A percentile compares a stretch with the other conserved stretches of the same genome.
phyloP scores from a whole-genome alignment of 2,888 invertebrate species.

The Malachius bipustulatus region DNA sequence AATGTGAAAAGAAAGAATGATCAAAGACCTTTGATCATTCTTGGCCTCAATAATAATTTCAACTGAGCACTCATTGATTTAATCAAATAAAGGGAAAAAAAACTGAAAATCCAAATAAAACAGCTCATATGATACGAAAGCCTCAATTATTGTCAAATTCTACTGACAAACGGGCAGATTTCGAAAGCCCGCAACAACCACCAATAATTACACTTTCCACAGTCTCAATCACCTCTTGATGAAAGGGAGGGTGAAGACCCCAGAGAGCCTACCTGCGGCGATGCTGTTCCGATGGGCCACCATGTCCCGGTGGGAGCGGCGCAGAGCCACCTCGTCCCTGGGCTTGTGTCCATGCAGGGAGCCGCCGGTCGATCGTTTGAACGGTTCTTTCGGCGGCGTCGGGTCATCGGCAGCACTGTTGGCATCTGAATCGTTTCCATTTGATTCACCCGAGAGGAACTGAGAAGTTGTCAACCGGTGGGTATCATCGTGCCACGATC shows the following conservation, averaged over 20 bases:
- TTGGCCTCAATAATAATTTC: no score
- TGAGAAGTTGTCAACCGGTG: slow-evolving; percentile 54
- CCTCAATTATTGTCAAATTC: no score
- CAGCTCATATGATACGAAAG: no score
- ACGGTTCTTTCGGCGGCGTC: slow-evolving; percentile 19
- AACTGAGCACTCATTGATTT: no score
- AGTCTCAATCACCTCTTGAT: not conserved
- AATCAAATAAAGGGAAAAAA: no score
- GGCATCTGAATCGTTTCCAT: slow-evolving; percentile 61
- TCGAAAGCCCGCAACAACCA: no score
- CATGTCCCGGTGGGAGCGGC: slow-evolving; percentile 31
- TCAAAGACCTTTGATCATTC: no score
- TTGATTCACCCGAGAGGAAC: slow-evolving; percentile 49
- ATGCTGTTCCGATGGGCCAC: slow-evolving; percentile 31
- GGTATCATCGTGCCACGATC: slow-evolving; percentile 58
- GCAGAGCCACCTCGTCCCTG: slow-evolving; percentile 32
- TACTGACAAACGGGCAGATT: no score
- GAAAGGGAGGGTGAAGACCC: no score
- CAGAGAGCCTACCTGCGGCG: slow-evolving; percentile 16
- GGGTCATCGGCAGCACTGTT: slow-evolving; percentile 54
- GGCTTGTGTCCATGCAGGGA: slow-evolving; percentile 33
- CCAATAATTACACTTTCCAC: no score
- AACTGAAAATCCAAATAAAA: no score
- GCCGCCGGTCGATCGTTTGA: slow-evolving; percentile 25
- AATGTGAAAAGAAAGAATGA: no score